These are phyloP conservation scores for Rhinoraja longicauda DNA, from an alignment of 2,797 vertebrate species.

Conservation along the genomic window DNA sequence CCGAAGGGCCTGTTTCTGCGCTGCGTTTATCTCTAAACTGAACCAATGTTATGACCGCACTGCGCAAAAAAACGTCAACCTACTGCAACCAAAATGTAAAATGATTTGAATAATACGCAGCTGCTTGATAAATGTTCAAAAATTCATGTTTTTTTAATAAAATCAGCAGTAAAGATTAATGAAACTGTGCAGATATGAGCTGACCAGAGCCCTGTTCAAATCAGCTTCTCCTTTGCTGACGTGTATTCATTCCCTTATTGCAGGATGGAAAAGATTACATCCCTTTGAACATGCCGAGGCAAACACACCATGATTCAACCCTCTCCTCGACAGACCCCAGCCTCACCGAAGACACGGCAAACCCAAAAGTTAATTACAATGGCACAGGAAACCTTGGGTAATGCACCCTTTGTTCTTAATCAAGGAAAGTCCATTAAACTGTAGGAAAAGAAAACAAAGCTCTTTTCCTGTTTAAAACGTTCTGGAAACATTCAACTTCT, in stretches of 20 bases:
- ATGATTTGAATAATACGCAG: neutral
- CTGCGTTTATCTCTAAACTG: no score
- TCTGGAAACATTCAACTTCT: neutral
- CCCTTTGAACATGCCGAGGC: conserved; percentile 78
- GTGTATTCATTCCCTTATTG: conserved; percentile 44
- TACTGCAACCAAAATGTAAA: neutral
- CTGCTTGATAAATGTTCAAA: neutral
- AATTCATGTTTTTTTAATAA: neutral
- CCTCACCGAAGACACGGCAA: conserved; percentile 59
- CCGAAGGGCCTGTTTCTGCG: no score
- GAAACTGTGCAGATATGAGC: no score
- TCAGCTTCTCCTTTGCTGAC: neutral
- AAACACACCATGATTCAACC: conserved; percentile 61
- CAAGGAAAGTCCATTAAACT: neutral
- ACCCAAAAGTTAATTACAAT: conserved; percentile 58
- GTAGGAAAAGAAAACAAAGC: neutral
- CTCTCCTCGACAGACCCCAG: conserved; percentile 45
- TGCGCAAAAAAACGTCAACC: neutral
- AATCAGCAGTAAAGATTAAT: neutral
- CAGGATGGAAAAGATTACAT: conserved; percentile 94
- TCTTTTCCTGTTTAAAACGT: neutral
- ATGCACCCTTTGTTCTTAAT: conserved; percentile 44
- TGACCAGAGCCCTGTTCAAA: neutral
- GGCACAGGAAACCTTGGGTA: conserved; percentile 70
- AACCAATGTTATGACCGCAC: neutral